Evolutionary conservation across 2,113 vertebrate genomes (phyloP), one percentile per base, ranked within the genome.

Genomic region (Zosterops hypoxanthus): DNA sequence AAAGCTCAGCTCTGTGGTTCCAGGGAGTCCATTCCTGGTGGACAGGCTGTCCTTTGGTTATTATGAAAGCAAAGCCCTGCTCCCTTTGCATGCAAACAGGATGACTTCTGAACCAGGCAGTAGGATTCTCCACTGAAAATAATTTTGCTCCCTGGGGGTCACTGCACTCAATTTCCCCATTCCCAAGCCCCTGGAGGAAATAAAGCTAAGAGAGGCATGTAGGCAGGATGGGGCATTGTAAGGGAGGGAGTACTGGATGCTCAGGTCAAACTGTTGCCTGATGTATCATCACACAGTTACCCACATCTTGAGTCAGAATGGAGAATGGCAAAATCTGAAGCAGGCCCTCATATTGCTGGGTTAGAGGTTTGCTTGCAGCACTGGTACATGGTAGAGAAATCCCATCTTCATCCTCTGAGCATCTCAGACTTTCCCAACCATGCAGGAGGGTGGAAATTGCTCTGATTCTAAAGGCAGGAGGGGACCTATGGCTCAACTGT

Each of bases 1-100:
- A 95, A 97, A 95, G 92, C 95, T 94, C 92, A 76, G 87, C 56
- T 86, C 31, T 82, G 85, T 53, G 66, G 88, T 79, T 96, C 93
- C 94, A 90, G 80, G 47, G 85, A 95, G 90, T 84, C 94, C 94
- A 92, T 78, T 56, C 60, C 90, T 75, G 50, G 26, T 53, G 73
- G 81, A 86, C 83, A 77, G 60, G 60, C 92, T 12, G 1, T 82
- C 47, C 52, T 47, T 60, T 36, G 31, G 23, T n/a, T 80, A 52
- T 83, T 88, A 68, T 16, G 88, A 93, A 90, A 96, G 52, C 85
- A 92, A 68, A 88, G 71, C 34, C 36, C 53, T 72, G 49, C 65
- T 92, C 36, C 52, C 53, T 86, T 69, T 0, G 5, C 12, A 2
- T 60, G 57, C 69, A 95, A 71, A 65, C 49, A 76, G 57, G 25